Conservation (phyloP, 2,797 vertebrate genomes). For the Emydoidea blandingii region DNA sequence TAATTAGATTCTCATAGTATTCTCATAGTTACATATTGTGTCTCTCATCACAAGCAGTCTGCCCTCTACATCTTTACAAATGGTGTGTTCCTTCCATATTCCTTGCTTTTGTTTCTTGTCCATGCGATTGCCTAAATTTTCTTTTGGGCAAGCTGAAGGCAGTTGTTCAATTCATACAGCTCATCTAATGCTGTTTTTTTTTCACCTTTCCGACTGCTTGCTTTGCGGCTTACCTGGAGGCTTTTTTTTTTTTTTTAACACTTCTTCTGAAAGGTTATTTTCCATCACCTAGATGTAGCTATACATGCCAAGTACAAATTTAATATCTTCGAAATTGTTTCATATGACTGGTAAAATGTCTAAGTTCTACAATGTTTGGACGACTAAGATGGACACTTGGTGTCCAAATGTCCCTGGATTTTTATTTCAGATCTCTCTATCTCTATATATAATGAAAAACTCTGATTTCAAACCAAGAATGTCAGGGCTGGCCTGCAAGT, state of each 20-base stretch:
- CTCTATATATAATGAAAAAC: not conserved
- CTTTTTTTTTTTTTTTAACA: not conserved
- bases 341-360: not conserved
- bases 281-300: not conserved
- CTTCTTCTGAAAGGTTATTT: not conserved
- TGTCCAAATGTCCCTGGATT: not conserved
- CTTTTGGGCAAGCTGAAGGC: too few relatives aligned
- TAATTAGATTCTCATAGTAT: too few relatives aligned
- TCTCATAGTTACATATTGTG: too few relatives aligned
- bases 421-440: not conserved
- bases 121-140: too few relatives aligned
- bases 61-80: too few relatives aligned
- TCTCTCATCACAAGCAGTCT: too few relatives aligned
- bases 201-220: not conserved
- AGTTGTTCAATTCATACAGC: too few relatives aligned
- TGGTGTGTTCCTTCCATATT: too few relatives aligned
- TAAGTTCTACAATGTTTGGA: not conserved
- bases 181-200: too few relatives aligned
- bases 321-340: not conserved
- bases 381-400: not conserved
- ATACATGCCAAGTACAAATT: not conserved
- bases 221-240: not conserved
- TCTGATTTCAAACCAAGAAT: not conserved
- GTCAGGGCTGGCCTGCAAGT: not conserved
- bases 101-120: too few relatives aligned